Percentiles rank a stretch among this genome's conserved stretches.
phyloP scores from a whole-genome alignment of 2,113 vertebrate species.

The Plotosus lineatus region DNA sequence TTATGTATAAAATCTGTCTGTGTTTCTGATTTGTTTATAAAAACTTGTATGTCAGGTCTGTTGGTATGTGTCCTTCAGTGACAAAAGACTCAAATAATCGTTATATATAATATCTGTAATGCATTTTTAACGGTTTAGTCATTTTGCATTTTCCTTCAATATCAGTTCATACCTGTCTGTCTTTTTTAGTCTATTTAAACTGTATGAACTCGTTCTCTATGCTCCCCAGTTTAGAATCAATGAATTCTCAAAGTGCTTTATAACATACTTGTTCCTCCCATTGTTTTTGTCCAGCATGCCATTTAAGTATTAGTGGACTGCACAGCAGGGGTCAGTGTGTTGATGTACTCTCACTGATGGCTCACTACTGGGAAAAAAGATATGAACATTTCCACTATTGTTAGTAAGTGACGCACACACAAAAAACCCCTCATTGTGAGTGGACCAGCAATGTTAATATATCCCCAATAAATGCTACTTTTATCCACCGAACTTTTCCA shows the following conservation, averaged over 20 bases:
- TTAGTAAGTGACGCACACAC: conserved; percentile 45
- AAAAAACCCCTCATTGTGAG: background rate
- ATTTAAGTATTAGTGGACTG: background rate
- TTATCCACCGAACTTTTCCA: background rate
- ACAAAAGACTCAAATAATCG: background rate
- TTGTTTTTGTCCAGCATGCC: background rate
- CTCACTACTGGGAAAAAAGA: conserved; percentile 3
- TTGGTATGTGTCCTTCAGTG: background rate
- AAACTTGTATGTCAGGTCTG: background rate
- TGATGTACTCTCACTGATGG: background rate
- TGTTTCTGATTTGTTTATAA: too few relatives aligned
- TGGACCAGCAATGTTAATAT: background rate
- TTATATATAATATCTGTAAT: background rate
- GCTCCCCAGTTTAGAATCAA: background rate
- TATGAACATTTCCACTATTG: conserved; percentile 2
- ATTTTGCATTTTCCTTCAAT: background rate
- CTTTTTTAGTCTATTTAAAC: background rate
- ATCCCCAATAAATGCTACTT: background rate
- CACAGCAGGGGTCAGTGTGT: conserved; percentile 24
- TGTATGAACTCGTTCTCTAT: background rate
- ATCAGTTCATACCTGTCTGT: background rate
- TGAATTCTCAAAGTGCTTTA: background rate
- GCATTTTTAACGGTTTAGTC: background rate
- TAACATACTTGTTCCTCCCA: background rate
- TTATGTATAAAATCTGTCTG: background rate